These are phyloP conservation scores for Lanistes nyassanus DNA, from an alignment of 1,140 invertebrate species.

Conservation along the genomic window DNA sequence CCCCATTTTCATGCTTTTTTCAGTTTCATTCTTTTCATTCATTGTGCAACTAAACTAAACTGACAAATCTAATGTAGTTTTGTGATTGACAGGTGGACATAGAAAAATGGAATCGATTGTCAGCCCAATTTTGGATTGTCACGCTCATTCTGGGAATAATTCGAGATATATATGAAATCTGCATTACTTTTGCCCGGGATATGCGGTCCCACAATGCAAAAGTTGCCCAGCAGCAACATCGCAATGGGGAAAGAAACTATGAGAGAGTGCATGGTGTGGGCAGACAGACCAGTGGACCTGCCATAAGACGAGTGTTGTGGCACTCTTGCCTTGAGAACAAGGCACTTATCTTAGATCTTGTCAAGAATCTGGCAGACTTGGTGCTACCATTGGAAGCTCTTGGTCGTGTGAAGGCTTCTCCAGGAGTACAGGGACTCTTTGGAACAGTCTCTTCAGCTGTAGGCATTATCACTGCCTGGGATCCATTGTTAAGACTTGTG, in stretches of 20 bases:
- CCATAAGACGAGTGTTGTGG: slow-evolving; percentile 20
- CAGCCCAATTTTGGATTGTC: slow-evolving; percentile 76
- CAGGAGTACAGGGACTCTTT: slow-evolving; percentile 79
- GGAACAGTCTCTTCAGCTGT: slow-evolving; percentile 82
- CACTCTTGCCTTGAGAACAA: slow-evolving; percentile 52
- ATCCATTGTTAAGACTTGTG: slow-evolving; percentile 71
- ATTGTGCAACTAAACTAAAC: too few relatives aligned
- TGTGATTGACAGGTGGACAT: slow-evolving; percentile 71
- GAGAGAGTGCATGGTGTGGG: not conserved
- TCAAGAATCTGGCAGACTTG: slow-evolving; percentile 87
- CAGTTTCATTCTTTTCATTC: too few relatives aligned
- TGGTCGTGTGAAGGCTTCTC: slow-evolving; percentile 79
- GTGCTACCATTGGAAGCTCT: slow-evolving; percentile 84
- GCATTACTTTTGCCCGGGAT: slow-evolving; percentile 71
- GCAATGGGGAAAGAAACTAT: slow-evolving; percentile 62
- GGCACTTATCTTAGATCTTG: slow-evolving; percentile 78
- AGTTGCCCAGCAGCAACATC: slow-evolving; percentile 55
- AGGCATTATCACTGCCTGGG: slow-evolving; percentile 77
- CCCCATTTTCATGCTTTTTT: too few relatives aligned
- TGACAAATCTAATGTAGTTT: too few relatives aligned
- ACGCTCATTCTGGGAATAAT: slow-evolving; percentile 78
- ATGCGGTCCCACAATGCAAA: slow-evolving; percentile 30
- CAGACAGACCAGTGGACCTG: not conserved
- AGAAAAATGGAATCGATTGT: slow-evolving; percentile 77
- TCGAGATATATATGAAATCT: slow-evolving; percentile 84